These are phyloP conservation scores for Eupsilia transversa DNA, from an alignment of 2,888 invertebrate genomes.

Conservation along the genomic window DNA sequence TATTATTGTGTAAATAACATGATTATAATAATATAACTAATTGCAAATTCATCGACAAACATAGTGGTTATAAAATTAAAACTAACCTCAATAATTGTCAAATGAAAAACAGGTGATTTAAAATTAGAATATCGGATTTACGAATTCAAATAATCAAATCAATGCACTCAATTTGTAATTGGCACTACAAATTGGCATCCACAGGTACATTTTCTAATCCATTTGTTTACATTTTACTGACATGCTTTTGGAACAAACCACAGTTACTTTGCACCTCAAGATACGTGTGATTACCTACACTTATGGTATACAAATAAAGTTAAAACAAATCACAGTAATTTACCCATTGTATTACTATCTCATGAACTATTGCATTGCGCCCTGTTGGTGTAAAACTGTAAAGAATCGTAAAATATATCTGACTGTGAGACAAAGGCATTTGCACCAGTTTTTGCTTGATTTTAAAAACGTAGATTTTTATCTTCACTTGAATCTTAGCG, in stretches of 20 bases:
- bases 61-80: background rate
- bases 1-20: background rate
- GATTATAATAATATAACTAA: background rate
- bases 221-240: background rate
- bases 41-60: background rate
- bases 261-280: background rate
- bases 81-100: background rate
- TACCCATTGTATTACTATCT: slow-evolving; percentile 49
- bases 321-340: slow-evolving; percentile 34
- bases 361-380: slow-evolving; percentile 40
- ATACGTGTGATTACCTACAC: slow-evolving; percentile 20
- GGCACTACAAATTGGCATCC: background rate
- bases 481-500: background rate
- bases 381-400: background rate
- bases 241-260: background rate
- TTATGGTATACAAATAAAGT: slow-evolving; percentile 24
- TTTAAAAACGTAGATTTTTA: background rate
- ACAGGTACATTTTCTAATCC: background rate
- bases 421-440: slow-evolving; percentile 25
- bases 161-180: background rate
- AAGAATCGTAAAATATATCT: slow-evolving; percentile 6
- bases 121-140: background rate
- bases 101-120: background rate
- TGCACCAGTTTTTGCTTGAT: background rate
- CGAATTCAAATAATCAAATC: background rate